Base-by-base conservation (phyloP, 1,140 invertebrate genomes). In the Apis laboriosa region DNA sequence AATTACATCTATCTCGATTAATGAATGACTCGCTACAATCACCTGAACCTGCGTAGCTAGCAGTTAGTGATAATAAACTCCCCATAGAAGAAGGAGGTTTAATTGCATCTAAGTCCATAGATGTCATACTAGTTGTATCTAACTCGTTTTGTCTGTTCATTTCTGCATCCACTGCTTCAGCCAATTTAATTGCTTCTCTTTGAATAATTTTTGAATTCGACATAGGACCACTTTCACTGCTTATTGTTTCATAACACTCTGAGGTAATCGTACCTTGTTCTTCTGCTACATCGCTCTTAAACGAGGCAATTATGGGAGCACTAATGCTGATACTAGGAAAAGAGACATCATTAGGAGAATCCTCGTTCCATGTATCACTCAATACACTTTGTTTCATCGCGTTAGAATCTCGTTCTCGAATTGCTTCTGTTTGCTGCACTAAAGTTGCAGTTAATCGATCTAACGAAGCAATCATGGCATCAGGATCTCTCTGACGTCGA, bases 61-160 rank as follows among this genome's bases (percentile, higher is more conserved):
- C 93, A 0, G 94, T 95, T 12, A 96, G 89, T 0, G 96, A 97
- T 58, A 96, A 86, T 5, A 96, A 87, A 88, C 95, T 96, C 8
- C 96, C 96, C 94, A 97, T 95, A 64, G 96, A 95, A 1, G 97
- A 98, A 0, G 97, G 97, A 1, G 97, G 97, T 86, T 96, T 96
- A 4, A 97, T 95, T 70, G 96, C 95, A 71, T 98, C 97, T 58
- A 98, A 91, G 91, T 97, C 97, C 19, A 97, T 90, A 43, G 92
- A 94, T 1, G 92, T 91, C 72, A 94, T 90, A 88, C 94, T 96
- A 7, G 79, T 87, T 1, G 81, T 81, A 17, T 90, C 87, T 19
- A 90, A 78, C 68, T 92, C 80, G 89, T 94, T 24, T 94, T 95
- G 88, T 95, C 97, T 84, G 94, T 96, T 94, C 92, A 93, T 94